phyloP scores from a whole-genome alignment of 2,113 vertebrate species.

The Cygnus atratus region DNA sequence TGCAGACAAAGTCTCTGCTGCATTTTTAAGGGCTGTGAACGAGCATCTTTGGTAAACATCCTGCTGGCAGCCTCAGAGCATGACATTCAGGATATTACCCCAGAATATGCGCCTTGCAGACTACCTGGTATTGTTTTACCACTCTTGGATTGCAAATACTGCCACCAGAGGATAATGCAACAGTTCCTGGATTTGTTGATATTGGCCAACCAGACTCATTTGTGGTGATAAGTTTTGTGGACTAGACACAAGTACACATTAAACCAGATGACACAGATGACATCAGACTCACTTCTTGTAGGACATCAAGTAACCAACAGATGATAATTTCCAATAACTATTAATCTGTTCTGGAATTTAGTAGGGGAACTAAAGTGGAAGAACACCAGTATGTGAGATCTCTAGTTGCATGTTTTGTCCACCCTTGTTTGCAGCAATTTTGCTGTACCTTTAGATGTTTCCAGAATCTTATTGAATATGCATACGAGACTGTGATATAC shows the following conservation, averaged over 20 bases:
- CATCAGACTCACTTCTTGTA: neutral
- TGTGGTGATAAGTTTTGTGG: neutral
- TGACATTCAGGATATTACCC: neutral
- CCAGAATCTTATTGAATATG: neutral
- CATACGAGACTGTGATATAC: neutral
- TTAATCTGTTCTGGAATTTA: neutral
- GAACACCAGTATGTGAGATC: neutral
- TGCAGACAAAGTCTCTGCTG: neutral
- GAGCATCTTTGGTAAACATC: neutral
- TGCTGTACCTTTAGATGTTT: neutral
- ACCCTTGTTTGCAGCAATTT: neutral
- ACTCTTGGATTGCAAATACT: neutral
- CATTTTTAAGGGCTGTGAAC: neutral
- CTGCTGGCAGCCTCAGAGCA: neutral
- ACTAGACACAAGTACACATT: neutral
- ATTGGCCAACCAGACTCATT: neutral
- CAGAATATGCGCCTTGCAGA: neutral
- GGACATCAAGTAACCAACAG: neutral
- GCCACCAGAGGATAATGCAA: neutral
- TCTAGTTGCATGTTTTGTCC: neutral
- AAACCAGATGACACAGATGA: neutral
- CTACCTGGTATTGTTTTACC: neutral
- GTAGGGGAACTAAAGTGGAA: neutral
- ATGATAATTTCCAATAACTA: neutral
- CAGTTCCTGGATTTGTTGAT: neutral